Evolutionary conservation across 2,888 invertebrate genomes (phyloP).

Genomic region (Sericinus montela): DNA sequence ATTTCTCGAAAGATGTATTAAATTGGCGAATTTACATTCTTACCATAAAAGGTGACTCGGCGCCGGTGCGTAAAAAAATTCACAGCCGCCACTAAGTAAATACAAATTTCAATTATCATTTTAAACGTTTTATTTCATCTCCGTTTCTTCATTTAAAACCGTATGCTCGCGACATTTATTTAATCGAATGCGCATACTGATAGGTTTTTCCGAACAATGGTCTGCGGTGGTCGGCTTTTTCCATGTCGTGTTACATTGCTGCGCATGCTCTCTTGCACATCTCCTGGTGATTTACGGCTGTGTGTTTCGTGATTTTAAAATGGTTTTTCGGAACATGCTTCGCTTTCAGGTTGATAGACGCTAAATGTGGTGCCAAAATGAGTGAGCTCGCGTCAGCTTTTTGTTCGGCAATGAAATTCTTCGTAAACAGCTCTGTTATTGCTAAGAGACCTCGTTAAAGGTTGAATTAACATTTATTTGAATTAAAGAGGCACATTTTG

Average conservation of each 20-base stretch:
- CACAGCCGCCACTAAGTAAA: slow-evolving; percentile 56
- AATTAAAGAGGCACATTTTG: background rate
- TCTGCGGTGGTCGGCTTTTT: slow-evolving; percentile 71
- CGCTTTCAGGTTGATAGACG: slow-evolving; percentile 58
- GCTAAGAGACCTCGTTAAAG: slow-evolving; percentile 2
- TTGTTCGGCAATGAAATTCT: slow-evolving; percentile 25
- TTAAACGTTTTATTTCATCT: slow-evolving; percentile 66
- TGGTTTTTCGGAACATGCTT: slow-evolving; percentile 59
- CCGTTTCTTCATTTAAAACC: slow-evolving; percentile 61
- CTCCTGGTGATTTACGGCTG: slow-evolving; percentile 62
- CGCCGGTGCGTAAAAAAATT: slow-evolving; percentile 58
- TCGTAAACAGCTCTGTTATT: slow-evolving; percentile 19
- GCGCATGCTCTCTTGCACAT: slow-evolving; percentile 37
- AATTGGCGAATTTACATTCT: slow-evolving; percentile 68
- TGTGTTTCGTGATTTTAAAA: slow-evolving; percentile 58
- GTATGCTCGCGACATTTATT: slow-evolving; percentile 48
- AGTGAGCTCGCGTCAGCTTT: slow-evolving; percentile 60
- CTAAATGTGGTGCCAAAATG: slow-evolving; percentile 74
- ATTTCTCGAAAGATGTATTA: slow-evolving; percentile 60
- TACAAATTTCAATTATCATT: slow-evolving; percentile 76
- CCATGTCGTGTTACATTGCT: slow-evolving; percentile 54
- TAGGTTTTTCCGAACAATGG: slow-evolving; percentile 59
- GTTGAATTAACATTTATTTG: slow-evolving; percentile 2
- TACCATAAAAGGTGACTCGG: slow-evolving; percentile 57
- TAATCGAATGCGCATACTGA: slow-evolving; percentile 72